Evolutionary conservation across 2,797 vertebrate species (phyloP).

Genomic region (Craterocephalus amniculus): DNA sequence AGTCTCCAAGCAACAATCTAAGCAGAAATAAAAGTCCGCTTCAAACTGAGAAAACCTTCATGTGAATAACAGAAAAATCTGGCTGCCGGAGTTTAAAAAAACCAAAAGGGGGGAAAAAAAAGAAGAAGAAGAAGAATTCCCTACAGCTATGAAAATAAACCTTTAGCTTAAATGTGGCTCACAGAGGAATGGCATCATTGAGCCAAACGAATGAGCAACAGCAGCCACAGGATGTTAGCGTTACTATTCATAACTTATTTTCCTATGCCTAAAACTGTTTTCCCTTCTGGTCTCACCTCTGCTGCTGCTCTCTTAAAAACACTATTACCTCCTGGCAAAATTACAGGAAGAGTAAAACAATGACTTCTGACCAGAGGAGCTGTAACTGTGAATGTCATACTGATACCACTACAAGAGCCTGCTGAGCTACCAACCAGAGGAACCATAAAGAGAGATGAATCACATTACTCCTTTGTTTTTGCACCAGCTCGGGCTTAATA

Average conservation of each 20-base stretch:
- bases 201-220: constrained; percentile 79
- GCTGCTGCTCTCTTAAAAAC: constrained; percentile 72
- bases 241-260: constrained; percentile 81
- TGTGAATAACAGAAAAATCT: constrained; percentile 73
- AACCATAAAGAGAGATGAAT: constrained; percentile 72
- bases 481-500: constrained; percentile 64
- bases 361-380: constrained; percentile 72
- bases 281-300: constrained; percentile 78
- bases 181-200: constrained; percentile 77
- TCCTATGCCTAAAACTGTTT: constrained; percentile 74
- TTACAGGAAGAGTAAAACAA: constrained; percentile 79
- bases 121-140: constrained; percentile 56
- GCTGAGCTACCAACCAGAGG: constrained; percentile 56
- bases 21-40: constrained; percentile 62
- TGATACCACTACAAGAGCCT: constrained; percentile 54
- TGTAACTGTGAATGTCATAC: constrained; percentile 70
- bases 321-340: constrained; percentile 77
- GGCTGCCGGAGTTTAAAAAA: constrained; percentile 54
- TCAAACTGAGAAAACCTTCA: constrained; percentile 68
- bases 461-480: constrained; percentile 71
- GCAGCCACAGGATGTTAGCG: constrained; percentile 79
- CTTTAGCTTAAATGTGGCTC: constrained; percentile 80
- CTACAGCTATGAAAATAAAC: constrained; percentile 76
- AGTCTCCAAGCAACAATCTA: constrained; percentile 67
- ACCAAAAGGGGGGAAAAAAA: background rate